A percentile compares a stretch with the other conserved stretches of the same genome.
phyloP scores from a whole-genome alignment of 2,113 vertebrate genomes.

The Hydropotes inermis region DNA sequence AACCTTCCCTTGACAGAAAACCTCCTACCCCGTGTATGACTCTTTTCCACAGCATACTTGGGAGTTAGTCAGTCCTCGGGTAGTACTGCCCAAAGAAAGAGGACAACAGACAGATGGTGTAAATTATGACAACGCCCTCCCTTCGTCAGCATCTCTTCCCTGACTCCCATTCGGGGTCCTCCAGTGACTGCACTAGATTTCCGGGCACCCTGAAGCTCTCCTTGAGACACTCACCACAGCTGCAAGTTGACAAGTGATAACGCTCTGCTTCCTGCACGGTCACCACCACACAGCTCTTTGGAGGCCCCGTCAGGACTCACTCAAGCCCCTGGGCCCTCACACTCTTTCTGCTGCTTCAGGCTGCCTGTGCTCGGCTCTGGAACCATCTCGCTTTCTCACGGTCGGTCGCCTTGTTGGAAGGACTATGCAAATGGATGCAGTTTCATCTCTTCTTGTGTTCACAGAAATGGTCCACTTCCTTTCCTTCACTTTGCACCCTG shows the following conservation, averaged over 20 bases:
- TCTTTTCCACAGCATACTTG: background rate
- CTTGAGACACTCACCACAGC: background rate
- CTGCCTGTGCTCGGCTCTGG: background rate
- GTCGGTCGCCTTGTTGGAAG: background rate
- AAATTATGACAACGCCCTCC: background rate
- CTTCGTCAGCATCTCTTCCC: background rate
- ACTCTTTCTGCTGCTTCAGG: background rate
- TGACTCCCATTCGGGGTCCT: too few relatives aligned
- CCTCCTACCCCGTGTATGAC: background rate
- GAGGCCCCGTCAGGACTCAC: background rate
- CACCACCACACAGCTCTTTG: background rate
- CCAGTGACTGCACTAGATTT: too few relatives aligned
- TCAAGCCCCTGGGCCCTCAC: background rate
- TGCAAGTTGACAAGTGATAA: too few relatives aligned
- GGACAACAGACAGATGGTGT: background rate
- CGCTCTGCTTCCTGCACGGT: background rate
- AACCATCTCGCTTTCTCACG: background rate
- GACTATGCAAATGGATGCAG: background rate
- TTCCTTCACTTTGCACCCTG: background rate
- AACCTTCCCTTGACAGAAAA: background rate
- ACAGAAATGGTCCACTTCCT: background rate
- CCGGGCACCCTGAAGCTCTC: background rate
- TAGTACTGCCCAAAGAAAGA: background rate
- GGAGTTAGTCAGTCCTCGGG: background rate
- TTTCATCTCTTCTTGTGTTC: background rate